phyloP scores from a whole-genome alignment of 2,113 vertebrate species.

The Todiramphus saurophagus region DNA sequence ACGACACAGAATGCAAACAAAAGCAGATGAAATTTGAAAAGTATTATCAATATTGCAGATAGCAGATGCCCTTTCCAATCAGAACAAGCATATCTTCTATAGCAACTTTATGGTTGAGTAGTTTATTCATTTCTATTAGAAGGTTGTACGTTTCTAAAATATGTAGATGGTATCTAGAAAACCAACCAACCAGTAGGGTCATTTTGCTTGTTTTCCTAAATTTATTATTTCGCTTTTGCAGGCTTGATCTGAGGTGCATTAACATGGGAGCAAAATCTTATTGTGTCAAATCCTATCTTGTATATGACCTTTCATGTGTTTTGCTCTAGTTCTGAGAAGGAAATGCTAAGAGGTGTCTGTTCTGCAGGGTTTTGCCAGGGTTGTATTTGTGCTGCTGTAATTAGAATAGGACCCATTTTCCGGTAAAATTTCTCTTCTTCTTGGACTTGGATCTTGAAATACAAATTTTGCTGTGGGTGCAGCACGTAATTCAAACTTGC shows the following conservation, averaged over 20 bases:
- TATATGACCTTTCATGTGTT: constrained; percentile 76
- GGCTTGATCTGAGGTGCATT: constrained; percentile 76
- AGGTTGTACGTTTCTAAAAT: constrained; percentile 94
- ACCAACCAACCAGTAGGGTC: constrained; percentile 84
- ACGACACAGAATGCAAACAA: constrained; percentile 99
- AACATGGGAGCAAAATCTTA: constrained; percentile 73
- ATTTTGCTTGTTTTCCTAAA: constrained; percentile 86
- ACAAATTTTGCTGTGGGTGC: not conserved
- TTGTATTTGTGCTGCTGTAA: not conserved
- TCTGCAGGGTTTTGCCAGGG: not conserved
- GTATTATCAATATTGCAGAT: constrained; percentile 99
- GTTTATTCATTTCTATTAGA: constrained; percentile 99
- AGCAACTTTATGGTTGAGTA: constrained; percentile 99
- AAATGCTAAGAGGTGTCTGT: constrained; percentile 30
- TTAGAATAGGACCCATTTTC: constrained; percentile 2
- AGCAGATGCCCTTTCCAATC: constrained; percentile 99
- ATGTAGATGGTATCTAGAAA: constrained; percentile 87
- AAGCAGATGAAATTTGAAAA: constrained; percentile 99
- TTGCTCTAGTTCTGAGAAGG: constrained; percentile 8
- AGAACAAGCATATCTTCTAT: constrained; percentile 98
- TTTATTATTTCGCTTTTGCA: constrained; percentile 83
- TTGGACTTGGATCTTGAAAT: not conserved
- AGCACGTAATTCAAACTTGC: not conserved
- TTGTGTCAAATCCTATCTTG: constrained; percentile 77
- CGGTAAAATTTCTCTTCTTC: not conserved